phyloP scores from a whole-genome alignment of 1,140 invertebrate genomes.

The Aphelinus atriplicis region DNA sequence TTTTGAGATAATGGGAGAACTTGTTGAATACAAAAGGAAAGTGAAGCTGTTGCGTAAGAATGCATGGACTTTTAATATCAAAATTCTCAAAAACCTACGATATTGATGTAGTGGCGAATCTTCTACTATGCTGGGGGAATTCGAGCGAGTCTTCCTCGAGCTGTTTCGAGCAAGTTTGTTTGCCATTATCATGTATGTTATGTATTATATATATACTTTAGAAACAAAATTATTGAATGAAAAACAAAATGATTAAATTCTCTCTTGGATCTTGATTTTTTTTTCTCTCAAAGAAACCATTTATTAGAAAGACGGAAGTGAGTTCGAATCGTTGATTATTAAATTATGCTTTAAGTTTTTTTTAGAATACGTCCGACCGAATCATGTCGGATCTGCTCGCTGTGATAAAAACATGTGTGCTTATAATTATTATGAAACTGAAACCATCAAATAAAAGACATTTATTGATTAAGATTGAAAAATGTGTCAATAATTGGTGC shows the following conservation, averaged over 20 bases:
- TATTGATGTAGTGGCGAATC: constrained; percentile 11
- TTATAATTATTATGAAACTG: constrained; percentile 38
- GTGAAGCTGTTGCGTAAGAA: constrained; percentile 5
- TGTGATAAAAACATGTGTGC: constrained; percentile 39
- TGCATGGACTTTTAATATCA: constrained; percentile 31
- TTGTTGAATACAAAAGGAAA: background rate
- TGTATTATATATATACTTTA: constrained; percentile 37
- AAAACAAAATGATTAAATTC: constrained; percentile 31
- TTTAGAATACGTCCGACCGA: constrained; percentile 23
- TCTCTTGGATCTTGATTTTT: constrained; percentile 29
- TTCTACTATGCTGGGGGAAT: constrained; percentile 23
- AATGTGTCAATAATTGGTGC: constrained; percentile 17
- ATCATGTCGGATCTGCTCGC: constrained; percentile 21
- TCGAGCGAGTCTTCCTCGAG: constrained; percentile 23
- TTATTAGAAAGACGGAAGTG: background rate
- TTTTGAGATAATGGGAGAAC: too few relatives aligned
- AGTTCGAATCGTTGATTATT: background rate
- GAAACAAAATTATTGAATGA: constrained; percentile 31
- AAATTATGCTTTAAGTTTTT: constrained; percentile 21
- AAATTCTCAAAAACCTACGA: constrained; percentile 18
- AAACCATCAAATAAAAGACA: constrained; percentile 39
- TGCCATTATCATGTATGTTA: constrained; percentile 34
- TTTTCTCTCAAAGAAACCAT: background rate
- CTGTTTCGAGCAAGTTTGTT: constrained; percentile 34
- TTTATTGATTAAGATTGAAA: constrained; percentile 34